Conservation (phyloP, 1,140 invertebrate species). For the Lepidurus couesii region DNA sequence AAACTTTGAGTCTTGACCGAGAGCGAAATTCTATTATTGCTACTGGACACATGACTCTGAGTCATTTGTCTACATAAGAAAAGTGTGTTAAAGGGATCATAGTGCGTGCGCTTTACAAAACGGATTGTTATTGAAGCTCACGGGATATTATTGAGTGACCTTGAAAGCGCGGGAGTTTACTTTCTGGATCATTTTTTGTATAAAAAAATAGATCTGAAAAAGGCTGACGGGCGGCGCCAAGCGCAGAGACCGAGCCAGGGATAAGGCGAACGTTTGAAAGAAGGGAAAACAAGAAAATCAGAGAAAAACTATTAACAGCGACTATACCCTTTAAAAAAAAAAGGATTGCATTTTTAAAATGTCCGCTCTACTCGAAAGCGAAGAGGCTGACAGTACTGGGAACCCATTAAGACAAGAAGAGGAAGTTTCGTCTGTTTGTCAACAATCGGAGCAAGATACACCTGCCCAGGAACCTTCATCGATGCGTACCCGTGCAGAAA, state of each 20-base stretch:
- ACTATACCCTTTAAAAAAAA: background rate
- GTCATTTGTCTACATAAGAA: background rate
- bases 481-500: background rate
- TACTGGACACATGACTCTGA: background rate
- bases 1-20: background rate
- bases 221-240: background rate
- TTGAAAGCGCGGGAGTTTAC: conserved; percentile 1
- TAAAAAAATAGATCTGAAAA: background rate
- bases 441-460: background rate
- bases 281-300: background rate
- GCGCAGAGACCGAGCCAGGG: no score
- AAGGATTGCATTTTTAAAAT: background rate
- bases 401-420: conserved; percentile 18
- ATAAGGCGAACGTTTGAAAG: background rate
- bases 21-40: background rate
- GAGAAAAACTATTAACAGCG: background rate
- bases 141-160: conserved; percentile 13
- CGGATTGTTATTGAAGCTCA: background rate
- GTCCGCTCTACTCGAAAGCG: background rate
- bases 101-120: background rate
- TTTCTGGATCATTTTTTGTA: conserved; percentile 3
- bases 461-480: background rate
- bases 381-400: conserved; percentile 9
- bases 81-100: background rate
- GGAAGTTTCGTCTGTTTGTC: background rate